These are phyloP conservation scores for Nomada ferruginata DNA, from an alignment of 2,888 invertebrate genomes.

Conservation along the genomic window DNA sequence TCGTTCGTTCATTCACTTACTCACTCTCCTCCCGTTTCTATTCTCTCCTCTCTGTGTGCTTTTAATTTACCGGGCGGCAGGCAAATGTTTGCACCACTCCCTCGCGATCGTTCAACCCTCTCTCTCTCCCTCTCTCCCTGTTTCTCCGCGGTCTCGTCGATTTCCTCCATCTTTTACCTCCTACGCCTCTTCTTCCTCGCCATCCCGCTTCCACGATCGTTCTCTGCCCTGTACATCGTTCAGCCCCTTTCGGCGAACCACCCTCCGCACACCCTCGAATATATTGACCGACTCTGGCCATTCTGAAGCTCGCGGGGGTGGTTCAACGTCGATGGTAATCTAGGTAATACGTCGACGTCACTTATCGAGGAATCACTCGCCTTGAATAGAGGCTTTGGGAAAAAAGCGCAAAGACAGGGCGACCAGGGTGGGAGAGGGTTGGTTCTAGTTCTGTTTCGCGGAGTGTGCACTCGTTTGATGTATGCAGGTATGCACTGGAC, in stretches of 20 bases:
- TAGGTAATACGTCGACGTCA: slow-evolving; percentile 76
- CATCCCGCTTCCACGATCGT: slow-evolving; percentile 58
- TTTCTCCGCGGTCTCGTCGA: slow-evolving; percentile 65
- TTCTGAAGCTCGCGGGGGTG: slow-evolving; percentile 51
- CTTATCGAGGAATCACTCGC: slow-evolving; percentile 70
- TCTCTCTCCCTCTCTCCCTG: slow-evolving; percentile 66
- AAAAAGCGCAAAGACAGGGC: too few relatives aligned
- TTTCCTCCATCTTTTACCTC: slow-evolving; percentile 61
- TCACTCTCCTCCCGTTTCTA: slow-evolving; percentile 75
- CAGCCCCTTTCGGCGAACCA: slow-evolving; percentile 24
- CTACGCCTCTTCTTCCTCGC: slow-evolving; percentile 70
- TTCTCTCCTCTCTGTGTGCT: slow-evolving; percentile 82
- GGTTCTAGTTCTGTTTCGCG: background rate
- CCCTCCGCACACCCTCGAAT: slow-evolving; percentile 60
- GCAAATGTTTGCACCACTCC: slow-evolving; percentile 84
- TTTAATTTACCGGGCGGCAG: slow-evolving; percentile 84
- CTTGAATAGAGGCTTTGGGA: background rate
- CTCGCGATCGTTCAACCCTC: slow-evolving; percentile 80
- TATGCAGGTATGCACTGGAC: background rate
- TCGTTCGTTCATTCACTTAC: slow-evolving; percentile 70
- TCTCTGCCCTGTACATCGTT: slow-evolving; percentile 44
- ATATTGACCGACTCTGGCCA: slow-evolving; percentile 76
- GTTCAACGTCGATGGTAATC: slow-evolving; percentile 72
- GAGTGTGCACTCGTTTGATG: background rate
- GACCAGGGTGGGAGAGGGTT: background rate